These are phyloP conservation scores for Hirtodrosophila trivittata DNA, from an alignment of 2,888 invertebrate genomes.

Conservation along the genomic window DNA sequence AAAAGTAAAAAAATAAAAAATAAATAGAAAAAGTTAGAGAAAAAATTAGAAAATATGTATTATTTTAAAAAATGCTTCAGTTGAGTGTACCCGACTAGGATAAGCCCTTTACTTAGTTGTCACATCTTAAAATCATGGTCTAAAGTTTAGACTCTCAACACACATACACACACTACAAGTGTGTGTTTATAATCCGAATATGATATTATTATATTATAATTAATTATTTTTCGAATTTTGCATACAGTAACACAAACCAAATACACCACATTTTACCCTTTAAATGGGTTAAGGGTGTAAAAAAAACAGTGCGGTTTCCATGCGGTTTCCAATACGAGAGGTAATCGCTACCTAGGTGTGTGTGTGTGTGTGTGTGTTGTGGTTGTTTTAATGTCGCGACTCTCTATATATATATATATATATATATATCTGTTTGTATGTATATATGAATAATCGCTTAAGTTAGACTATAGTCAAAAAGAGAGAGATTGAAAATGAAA, in stretches of 20 bases:
- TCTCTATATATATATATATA: constrained; percentile 30
- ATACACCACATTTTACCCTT: too few species aligned
- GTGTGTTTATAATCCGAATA: too few species aligned
- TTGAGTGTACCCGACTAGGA: too few species aligned
- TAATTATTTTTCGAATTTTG: too few species aligned
- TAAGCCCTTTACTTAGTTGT: too few species aligned
- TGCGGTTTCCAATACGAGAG: not conserved
- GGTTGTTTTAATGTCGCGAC: constrained; percentile 31
- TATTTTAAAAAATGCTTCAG: too few species aligned
- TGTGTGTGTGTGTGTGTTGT: constrained; percentile 15
- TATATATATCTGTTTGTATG: not conserved
- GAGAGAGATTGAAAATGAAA: constrained; percentile 6
- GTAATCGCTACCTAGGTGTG: not conserved
- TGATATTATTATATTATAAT: too few species aligned
- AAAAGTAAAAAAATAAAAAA: constrained; percentile 16
- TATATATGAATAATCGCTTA: constrained; percentile 15
- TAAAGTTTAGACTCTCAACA: too few species aligned
- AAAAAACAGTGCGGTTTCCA: constrained; percentile 28
- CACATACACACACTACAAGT: too few species aligned
- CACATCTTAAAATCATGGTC: too few species aligned
- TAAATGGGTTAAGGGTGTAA: too few species aligned
- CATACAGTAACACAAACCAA: too few species aligned
- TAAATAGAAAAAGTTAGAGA: not conserved
- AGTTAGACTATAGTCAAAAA: constrained; percentile 20
- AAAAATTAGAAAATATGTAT: not conserved